Percentiles rank a stretch among this genome's conserved stretches.
Conservation (phyloP, 2,797 vertebrate genomes). For the Sparidentex hasta region DNA sequence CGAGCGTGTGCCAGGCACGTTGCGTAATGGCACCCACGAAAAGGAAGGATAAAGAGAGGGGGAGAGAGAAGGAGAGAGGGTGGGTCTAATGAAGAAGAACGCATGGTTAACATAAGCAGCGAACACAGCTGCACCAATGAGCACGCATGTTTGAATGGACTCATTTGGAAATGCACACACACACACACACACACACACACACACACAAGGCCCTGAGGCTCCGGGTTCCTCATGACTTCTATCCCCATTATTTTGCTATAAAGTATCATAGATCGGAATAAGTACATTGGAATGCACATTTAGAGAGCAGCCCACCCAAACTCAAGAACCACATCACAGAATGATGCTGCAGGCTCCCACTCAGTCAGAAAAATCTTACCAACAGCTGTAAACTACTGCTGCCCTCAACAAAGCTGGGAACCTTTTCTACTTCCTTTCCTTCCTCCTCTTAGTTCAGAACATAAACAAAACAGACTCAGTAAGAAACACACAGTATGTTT, state of each 20-base stretch:
- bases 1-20: slow-evolving; percentile 48
- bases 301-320: slow-evolving; percentile 54
- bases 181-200: not conserved
- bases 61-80: not conserved
- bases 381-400: not conserved
- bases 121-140: slow-evolving; percentile 27
- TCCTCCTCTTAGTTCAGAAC: not conserved
- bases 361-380: no score
- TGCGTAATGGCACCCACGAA: slow-evolving; percentile 62
- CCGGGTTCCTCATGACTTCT: slow-evolving; percentile 41
- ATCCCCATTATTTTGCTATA: slow-evolving; percentile 58
- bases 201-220: slow-evolving; percentile 29
- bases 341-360: not conserved
- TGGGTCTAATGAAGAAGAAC: slow-evolving; percentile 32
- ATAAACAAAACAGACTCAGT: not conserved
- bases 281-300: slow-evolving; percentile 34
- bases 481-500: not conserved
- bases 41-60: not conserved
- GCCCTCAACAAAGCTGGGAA: not conserved
- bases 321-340: slow-evolving; percentile 4
- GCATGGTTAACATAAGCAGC: slow-evolving; percentile 41
- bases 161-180: slow-evolving; percentile 35
- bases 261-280: slow-evolving; percentile 42
- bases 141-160: slow-evolving; percentile 31
- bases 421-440: not conserved